Percentiles rank a stretch among this genome's conserved stretches.
phyloP scores from a whole-genome alignment of 2,113 vertebrate species.

The Lophochroa leadbeateri region DNA sequence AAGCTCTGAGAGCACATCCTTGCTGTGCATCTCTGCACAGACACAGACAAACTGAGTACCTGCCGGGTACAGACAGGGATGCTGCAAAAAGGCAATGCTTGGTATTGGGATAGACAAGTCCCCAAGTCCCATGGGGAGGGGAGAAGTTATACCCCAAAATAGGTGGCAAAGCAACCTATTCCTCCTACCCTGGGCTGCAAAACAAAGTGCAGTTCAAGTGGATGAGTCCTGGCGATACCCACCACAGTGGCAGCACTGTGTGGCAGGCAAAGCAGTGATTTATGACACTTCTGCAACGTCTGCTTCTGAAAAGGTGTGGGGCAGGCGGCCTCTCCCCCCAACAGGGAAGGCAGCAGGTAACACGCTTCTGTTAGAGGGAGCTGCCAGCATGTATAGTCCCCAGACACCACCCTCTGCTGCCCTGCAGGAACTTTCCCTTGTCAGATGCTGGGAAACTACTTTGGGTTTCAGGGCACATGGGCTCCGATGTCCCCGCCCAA shows the following conservation, averaged over 20 bases:
- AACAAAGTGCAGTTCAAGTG: slow-evolving; percentile 63
- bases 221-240: slow-evolving; percentile 68
- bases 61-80: slow-evolving; percentile 21
- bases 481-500: neutral
- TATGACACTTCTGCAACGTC: slow-evolving; percentile 41
- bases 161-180: slow-evolving; percentile 63
- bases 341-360: neutral
- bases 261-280: slow-evolving; percentile 61
- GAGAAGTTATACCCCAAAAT: slow-evolving; percentile 66
- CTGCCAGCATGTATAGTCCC: neutral
- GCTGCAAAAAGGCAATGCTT: slow-evolving; percentile 23
- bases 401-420: neutral
- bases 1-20: neutral
- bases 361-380: neutral
- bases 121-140: neutral
- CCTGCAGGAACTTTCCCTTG: neutral
- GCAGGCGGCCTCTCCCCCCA: fast-evolving
- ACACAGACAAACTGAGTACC: slow-evolving; percentile 58
- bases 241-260: slow-evolving; percentile 33
- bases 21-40: slow-evolving; percentile 64
- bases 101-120: slow-evolving; percentile 45
- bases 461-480: neutral
- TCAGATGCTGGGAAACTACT: neutral
- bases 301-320: slow-evolving; percentile 1
- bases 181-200: slow-evolving; percentile 44